These are phyloP conservation scores for Ellobius talpinus DNA, from an alignment of 2,113 vertebrate genomes.

Conservation along the genomic window DNA sequence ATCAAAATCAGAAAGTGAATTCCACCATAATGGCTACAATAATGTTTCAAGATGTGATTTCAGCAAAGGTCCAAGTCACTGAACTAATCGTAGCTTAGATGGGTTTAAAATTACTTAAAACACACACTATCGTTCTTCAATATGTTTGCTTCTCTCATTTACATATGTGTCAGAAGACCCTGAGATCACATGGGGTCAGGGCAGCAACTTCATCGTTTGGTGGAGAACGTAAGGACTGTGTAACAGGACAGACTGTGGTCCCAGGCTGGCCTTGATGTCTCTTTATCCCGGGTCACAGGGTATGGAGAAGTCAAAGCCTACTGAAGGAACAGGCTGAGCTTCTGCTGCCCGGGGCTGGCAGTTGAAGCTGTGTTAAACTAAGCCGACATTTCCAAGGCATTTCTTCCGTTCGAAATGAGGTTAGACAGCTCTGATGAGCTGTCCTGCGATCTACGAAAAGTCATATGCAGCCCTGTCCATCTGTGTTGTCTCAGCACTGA, in stretches of 20 bases:
- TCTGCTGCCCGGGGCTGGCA: not conserved
- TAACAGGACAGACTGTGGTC: not conserved
- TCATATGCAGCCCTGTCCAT: not conserved
- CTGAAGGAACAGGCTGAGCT: not conserved
- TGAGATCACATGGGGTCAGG: not conserved
- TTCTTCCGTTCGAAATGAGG: not conserved
- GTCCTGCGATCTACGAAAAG: not conserved
- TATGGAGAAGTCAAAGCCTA: not conserved
- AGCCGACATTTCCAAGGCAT: not conserved
- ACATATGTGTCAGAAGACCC: not conserved
- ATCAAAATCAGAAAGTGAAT: constrained; percentile 77
- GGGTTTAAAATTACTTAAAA: constrained; percentile 64
- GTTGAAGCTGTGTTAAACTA: not conserved
- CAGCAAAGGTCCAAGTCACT: constrained; percentile 44
- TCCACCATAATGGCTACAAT: constrained; percentile 70
- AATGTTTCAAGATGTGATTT: constrained; percentile 77
- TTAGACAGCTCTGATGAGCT: not conserved
- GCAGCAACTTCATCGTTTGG: not conserved
- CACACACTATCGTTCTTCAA: constrained; percentile 45
- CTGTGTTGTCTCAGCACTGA: not conserved
- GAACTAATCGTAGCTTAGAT: constrained; percentile 58
- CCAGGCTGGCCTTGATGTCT: not conserved
- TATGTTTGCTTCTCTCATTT: constrained; percentile 52
- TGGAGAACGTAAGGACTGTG: not conserved
- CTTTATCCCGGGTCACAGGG: not conserved